phyloP scores from a whole-genome alignment of 1,140 invertebrate genomes.

The Zophobas morio region DNA sequence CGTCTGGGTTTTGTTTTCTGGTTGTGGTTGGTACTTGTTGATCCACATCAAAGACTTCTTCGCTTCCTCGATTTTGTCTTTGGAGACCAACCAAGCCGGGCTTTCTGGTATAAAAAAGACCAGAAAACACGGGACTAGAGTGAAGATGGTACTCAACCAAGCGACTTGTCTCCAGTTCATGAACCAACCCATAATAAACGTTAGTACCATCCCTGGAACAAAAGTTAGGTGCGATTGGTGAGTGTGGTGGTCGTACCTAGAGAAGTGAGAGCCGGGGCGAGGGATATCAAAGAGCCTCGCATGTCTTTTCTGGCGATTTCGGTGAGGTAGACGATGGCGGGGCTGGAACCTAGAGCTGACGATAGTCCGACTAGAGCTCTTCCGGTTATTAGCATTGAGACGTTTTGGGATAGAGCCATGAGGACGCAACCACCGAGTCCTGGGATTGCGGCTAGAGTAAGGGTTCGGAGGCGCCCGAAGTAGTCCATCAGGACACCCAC shows the following conservation, averaged over 20 bases:
- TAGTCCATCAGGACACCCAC: constrained; percentile 34
- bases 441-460: constrained; percentile 14
- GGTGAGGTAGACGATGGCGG: constrained; percentile 74
- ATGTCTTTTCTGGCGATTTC: constrained; percentile 72
- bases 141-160: constrained; percentile 70
- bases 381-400: constrained; percentile 3
- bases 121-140: constrained; percentile 70
- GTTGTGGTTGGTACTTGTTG: constrained; percentile 60
- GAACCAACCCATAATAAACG: constrained; percentile 73
- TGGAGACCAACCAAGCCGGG: constrained; percentile 74
- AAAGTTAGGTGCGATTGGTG: constrained; percentile 9
- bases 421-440: constrained; percentile 22
- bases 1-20: constrained; percentile 50
- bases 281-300: constrained; percentile 71
- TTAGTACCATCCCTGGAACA: constrained; percentile 71
- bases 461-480: constrained; percentile 14
- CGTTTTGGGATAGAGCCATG: constrained; percentile 7
- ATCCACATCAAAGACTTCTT: constrained; percentile 69
- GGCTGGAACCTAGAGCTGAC: constrained; percentile 69
- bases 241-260: constrained; percentile 63
- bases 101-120: constrained; percentile 77
- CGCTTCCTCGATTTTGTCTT: constrained; percentile 71
- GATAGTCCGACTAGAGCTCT: constrained; percentile 6
- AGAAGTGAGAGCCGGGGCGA: constrained; percentile 71
- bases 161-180: constrained; percentile 73